A percentile compares a stretch with the other conserved stretches of the same genome.
Conservation (phyloP, 2,888 invertebrate species). For the Trachelus troglodyta region DNA sequence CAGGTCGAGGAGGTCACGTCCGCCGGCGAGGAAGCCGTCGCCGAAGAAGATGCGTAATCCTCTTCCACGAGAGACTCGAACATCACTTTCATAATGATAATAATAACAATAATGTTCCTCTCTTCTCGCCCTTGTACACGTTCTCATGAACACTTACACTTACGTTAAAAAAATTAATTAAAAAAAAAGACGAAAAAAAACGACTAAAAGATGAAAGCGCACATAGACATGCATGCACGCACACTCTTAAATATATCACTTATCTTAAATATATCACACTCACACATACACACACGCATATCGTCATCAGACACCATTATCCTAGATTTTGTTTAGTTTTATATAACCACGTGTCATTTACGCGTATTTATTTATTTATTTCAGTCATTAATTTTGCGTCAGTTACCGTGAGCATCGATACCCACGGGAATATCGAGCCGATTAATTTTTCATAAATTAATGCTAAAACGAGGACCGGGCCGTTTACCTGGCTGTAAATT, state of each 20-base stretch:
- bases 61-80: neutral
- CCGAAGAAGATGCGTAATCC: conserved; percentile 42
- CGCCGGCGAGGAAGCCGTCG: conserved; percentile 26
- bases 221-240: too few relatives aligned
- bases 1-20: conserved; percentile 22
- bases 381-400: too few relatives aligned
- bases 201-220: neutral
- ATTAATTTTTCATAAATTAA: too few relatives aligned
- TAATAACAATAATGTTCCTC: neutral
- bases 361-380: too few relatives aligned
- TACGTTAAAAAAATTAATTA: neutral
- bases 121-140: neutral
- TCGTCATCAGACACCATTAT: too few relatives aligned
- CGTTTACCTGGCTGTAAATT: too few relatives aligned
- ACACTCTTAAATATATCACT: too few relatives aligned
- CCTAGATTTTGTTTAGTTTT: conserved; percentile 1
- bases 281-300: too few relatives aligned
- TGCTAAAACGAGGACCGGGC: too few relatives aligned
- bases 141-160: neutral
- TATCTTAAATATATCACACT: too few relatives aligned
- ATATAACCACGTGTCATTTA: neutral
- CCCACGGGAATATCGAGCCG: too few relatives aligned
- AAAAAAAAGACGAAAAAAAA: neutral
- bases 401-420: too few relatives aligned
- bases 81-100: neutral